Base-by-base conservation (phyloP, 2,888 invertebrate genomes). In the Polydrusus cervinus region DNA sequence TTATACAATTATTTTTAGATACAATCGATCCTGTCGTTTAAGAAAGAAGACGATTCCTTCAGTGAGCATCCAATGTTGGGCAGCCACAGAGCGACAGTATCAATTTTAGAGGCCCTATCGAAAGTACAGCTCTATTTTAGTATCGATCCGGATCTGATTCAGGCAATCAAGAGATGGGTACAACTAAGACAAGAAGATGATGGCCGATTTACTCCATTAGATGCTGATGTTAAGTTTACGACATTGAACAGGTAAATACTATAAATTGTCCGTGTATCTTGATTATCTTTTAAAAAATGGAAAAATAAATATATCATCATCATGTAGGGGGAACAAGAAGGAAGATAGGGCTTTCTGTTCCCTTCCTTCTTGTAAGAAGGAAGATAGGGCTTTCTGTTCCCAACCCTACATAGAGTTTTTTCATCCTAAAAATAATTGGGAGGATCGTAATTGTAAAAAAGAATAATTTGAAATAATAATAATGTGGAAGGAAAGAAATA, bases 31-130 rank as follows among this genome's bases (percentile, higher is more conserved):
- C 85, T 92, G 0, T 89, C 91, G 0, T 92, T 91, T 85, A 88
- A 91, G 9, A 91, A 91, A 83, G 88, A 86, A n/a, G 92, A 92
- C 83, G 91, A 91, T 79, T 92, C 92, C 0, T 92, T 92, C 83
- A 92, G 92, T 71, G 92, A 92, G 72, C 92, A 92, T 76, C 91
- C 90, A 76, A 89, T 90, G 80, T 88, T 91, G 82, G 90, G 90
- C 72, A 92, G 91, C 79, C 91, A 91, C 78, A 85, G 89, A 74
- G 89, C 89, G 0, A 92, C 92, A 0, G 89, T 92, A 2, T 88
- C 89, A 79, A 90, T 90, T 14, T 83, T 92, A 8, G 91, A 91
- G 82, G 90, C 91, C 3, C 85, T 92, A 0, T 88, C 90, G 2
- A 90, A 90, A 83, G 90, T 91, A 20, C 92, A 92, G 81, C 88